phyloP scores from a whole-genome alignment of 2,113 vertebrate genomes.

The Embiotoca jacksoni region DNA sequence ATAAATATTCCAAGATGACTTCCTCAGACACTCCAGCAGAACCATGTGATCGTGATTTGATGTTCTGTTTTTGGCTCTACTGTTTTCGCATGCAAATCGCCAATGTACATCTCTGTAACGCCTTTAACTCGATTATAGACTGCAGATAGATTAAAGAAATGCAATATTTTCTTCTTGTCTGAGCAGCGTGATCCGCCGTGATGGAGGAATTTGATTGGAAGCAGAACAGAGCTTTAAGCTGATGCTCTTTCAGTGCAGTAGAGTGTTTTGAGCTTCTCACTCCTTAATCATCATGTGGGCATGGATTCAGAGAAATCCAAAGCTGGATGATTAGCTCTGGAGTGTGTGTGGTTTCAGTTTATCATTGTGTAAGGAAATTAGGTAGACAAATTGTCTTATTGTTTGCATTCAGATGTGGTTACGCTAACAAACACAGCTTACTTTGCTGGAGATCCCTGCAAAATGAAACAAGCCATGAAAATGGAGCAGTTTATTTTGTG shows the following conservation, averaged over 20 bases:
- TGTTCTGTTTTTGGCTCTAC: conserved; percentile 60
- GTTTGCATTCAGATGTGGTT: conserved; percentile 47
- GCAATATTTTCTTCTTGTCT: conserved; percentile 43
- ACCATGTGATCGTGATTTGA: conserved; percentile 53
- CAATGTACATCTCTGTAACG: conserved; percentile 34
- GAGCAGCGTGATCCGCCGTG: conserved; percentile 31
- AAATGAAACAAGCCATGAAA: conserved; percentile 19
- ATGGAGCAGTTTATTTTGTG: conserved; percentile 10
- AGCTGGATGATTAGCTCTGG: conserved; percentile 57
- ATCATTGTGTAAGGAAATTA: conserved; percentile 38
- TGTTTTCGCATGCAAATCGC: conserved; percentile 59
- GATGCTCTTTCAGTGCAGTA: conserved; percentile 34
- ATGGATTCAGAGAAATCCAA: conserved; percentile 68
- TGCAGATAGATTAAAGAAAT: conserved; percentile 66
- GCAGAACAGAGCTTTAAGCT: conserved; percentile 55
- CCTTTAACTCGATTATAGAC: conserved; percentile 64
- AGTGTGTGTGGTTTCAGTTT: conserved; percentile 52
- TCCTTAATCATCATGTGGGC: conserved; percentile 55
- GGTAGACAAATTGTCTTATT: conserved; percentile 45
- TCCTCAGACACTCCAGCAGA: conserved; percentile 30
- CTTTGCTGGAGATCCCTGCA: conserved; percentile 17
- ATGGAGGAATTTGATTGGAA: conserved; percentile 61
- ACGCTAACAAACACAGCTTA: conserved; percentile 28
- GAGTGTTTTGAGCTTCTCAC: conserved; percentile 47
- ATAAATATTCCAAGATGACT: conserved; percentile 40